Percentiles rank a stretch among this genome's conserved stretches.
Conservation (phyloP, 2,113 vertebrate species). For the Panurus biarmicus region DNA sequence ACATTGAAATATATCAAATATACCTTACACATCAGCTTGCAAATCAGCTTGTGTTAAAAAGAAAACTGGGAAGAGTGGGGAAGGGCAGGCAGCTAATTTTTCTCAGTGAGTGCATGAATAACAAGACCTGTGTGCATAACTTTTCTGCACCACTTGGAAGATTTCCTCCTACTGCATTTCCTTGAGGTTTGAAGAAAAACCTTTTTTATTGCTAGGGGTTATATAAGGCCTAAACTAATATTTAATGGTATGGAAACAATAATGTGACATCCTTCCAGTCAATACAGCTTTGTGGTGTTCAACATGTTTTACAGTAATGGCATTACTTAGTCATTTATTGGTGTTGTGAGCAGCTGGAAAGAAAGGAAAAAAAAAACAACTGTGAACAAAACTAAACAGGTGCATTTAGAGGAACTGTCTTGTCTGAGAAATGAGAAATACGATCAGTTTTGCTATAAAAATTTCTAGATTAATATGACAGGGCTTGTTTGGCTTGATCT, state of each 20-base stretch:
- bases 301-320: constrained; percentile 61
- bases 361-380: background rate
- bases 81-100: background rate
- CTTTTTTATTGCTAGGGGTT: background rate
- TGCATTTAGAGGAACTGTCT: constrained; percentile 32
- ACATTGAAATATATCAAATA: background rate
- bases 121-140: background rate
- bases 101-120: background rate
- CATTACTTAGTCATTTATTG: constrained; percentile 66
- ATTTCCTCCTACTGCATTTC: constrained; percentile 33
- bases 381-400: background rate
- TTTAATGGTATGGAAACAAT: constrained; percentile 55
- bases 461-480: background rate
- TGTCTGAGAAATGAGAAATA: background rate
- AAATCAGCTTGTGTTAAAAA: background rate
- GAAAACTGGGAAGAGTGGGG: background rate
- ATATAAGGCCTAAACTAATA: constrained; percentile 58
- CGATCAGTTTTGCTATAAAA: background rate
- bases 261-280: constrained; percentile 60
- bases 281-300: constrained; percentile 58
- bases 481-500: background rate
- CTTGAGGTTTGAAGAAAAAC: constrained; percentile 48
- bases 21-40: background rate
- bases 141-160: constrained; percentile 14
- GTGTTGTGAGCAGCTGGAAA: constrained; percentile 8